Evolutionary conservation across 2,888 invertebrate species (phyloP).

Genomic region (Hofmannophila pseudospretella): DNA sequence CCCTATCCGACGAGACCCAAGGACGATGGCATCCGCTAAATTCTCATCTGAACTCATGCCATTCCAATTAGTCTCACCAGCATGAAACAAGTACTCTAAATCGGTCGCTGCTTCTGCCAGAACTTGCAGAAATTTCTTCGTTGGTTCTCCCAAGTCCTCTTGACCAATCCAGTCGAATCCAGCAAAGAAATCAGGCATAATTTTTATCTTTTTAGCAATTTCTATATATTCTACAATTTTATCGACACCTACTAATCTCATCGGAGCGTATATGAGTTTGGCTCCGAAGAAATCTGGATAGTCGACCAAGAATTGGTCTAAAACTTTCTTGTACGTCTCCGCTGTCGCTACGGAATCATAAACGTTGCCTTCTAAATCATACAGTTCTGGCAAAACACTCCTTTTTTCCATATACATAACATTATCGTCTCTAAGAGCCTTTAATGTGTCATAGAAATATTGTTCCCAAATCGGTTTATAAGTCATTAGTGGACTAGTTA

Average conservation of each 20-base stretch:
- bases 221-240: constrained; percentile 67
- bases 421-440: constrained; percentile 81
- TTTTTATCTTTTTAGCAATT: constrained; percentile 60
- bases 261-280: constrained; percentile 83
- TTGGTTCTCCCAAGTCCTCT: constrained; percentile 83
- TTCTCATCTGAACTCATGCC: constrained; percentile 83
- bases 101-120: constrained; percentile 64
- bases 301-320: constrained; percentile 74
- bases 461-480: constrained; percentile 82
- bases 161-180: constrained; percentile 91
- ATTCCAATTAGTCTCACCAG: constrained; percentile 89
- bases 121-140: constrained; percentile 76
- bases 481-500: constrained; percentile 69
- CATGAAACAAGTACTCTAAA: constrained; percentile 85
- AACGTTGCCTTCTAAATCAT: constrained; percentile 80
- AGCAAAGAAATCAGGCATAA: constrained; percentile 82
- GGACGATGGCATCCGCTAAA: constrained; percentile 83
- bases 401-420: constrained; percentile 84
- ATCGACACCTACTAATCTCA: constrained; percentile 56
- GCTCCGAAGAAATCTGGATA: constrained; percentile 83
- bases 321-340: constrained; percentile 71
- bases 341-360: constrained; percentile 76
- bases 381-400: constrained; percentile 78
- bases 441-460: constrained; percentile 80
- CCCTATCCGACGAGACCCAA: constrained; percentile 86